Evolutionary conservation across 2,888 invertebrate genomes (phyloP).

Genomic region (Polia nebulosa): DNA sequence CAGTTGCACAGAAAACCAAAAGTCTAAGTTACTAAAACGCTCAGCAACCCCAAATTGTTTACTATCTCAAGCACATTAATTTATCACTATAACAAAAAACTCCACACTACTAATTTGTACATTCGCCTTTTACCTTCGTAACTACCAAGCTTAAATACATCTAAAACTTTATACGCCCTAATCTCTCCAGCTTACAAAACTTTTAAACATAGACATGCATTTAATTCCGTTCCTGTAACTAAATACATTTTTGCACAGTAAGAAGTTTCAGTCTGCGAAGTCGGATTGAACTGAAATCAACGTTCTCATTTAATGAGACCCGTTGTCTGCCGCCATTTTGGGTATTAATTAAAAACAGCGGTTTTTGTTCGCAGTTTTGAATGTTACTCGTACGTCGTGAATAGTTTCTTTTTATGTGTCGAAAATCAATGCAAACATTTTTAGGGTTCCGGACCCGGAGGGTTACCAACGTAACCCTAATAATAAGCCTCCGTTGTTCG

Average conservation of each 20-base stretch:
- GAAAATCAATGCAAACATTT: too few species aligned
- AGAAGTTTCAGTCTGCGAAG: constrained; percentile 9
- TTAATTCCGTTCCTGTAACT: constrained; percentile 30
- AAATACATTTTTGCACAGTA: constrained; percentile 33
- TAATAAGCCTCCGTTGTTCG: too few species aligned
- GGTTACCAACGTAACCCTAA: too few species aligned
- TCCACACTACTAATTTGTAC: constrained; percentile 22
- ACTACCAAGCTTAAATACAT: constrained; percentile 14
- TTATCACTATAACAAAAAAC: not conserved
- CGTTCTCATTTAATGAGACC: constrained; percentile 69
- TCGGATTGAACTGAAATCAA: constrained; percentile 69
- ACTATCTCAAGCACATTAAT: too few species aligned
- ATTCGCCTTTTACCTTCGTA: constrained; percentile 3
- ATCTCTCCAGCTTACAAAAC: constrained; percentile 32
- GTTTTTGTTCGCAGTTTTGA: constrained; percentile 57
- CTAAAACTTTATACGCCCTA: constrained; percentile 30
- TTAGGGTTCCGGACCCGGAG: too few species aligned
- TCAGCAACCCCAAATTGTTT: not conserved
- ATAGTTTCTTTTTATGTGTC: not conserved
- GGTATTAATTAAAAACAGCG: constrained; percentile 74
- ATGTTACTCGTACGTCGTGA: not conserved
- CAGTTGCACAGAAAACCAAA: not conserved
- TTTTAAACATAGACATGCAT: constrained; percentile 27
- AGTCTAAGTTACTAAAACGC: not conserved
- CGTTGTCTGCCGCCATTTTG: constrained; percentile 65